phyloP scores from a whole-genome alignment of 2,113 vertebrate genomes.

The Leucoraja erinaceus region DNA sequence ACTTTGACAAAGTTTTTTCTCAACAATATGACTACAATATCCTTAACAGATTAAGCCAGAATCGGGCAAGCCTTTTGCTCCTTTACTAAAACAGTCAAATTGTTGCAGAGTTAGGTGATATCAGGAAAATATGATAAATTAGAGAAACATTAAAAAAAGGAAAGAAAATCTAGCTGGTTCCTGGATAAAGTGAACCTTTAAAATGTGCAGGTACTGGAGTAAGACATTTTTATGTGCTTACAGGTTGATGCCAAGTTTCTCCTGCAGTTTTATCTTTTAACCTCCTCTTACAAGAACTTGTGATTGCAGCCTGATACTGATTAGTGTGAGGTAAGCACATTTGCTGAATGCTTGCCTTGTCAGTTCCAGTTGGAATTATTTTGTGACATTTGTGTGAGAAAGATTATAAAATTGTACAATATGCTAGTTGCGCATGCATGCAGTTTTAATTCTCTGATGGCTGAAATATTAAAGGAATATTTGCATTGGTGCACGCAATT shows the following conservation, averaged over 20 bases:
- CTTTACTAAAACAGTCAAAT: background rate
- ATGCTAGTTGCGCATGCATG: background rate
- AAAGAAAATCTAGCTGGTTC: background rate
- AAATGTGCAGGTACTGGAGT: background rate
- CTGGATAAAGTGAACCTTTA: background rate
- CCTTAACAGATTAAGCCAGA: background rate
- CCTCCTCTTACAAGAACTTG: background rate
- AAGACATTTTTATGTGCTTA: background rate
- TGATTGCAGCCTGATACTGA: slow-evolving; percentile 22
- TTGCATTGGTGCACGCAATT: too few species aligned
- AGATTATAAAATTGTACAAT: background rate
- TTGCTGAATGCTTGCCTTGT: slow-evolving; percentile 8
- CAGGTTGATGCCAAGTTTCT: slow-evolving; percentile 10
- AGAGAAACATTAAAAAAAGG: too few species aligned
- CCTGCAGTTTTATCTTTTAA: slow-evolving; percentile 12
- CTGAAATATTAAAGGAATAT: too few species aligned
- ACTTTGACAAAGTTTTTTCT: background rate
- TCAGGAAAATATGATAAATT: background rate
- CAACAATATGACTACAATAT: background rate
- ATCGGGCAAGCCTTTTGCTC: background rate
- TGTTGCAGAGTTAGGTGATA: background rate
- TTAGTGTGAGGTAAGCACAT: background rate
- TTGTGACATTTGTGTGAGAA: background rate
- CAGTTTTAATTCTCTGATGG: background rate
- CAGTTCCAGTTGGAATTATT: background rate